phyloP scores from a whole-genome alignment of 1,140 invertebrate species.

The Amyelois transitella region DNA sequence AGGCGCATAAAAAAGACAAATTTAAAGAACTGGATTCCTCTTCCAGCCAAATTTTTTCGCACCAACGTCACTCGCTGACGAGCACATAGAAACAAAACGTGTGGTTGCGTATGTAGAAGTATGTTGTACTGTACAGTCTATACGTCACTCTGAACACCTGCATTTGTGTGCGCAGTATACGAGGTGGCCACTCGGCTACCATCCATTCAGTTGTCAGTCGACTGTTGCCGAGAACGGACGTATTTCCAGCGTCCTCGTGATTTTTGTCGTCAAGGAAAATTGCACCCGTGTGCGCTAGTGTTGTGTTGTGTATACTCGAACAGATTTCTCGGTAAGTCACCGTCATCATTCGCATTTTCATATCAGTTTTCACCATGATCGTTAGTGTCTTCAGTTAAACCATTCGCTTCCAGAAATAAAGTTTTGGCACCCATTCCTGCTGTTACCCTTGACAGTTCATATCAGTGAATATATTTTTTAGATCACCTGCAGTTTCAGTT shows the following conservation, averaged over 20 bases:
- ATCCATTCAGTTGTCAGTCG: slow-evolving; percentile 51
- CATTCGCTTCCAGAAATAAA: slow-evolving; percentile 46
- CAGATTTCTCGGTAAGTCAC: slow-evolving; percentile 42
- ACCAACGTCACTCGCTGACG: neutral
- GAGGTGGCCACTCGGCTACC: neutral
- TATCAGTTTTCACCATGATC: slow-evolving; percentile 34
- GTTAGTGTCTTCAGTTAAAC: slow-evolving; percentile 23
- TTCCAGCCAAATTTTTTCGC: neutral
- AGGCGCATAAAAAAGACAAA: too few species aligned
- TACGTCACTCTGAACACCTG: slow-evolving; percentile 34
- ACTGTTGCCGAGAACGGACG: slow-evolving; percentile 31
- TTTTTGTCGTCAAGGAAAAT: slow-evolving; percentile 18
- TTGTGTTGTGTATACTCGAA: slow-evolving; percentile 42
- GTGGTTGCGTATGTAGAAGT: too few species aligned
- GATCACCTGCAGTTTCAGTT: too few species aligned
- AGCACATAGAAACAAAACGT: neutral
- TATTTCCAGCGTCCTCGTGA: slow-evolving; percentile 18
- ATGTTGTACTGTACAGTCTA: too few species aligned
- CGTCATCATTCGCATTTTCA: slow-evolving; percentile 4
- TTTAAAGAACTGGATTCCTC: too few species aligned
- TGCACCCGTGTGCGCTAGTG: slow-evolving; percentile 29
- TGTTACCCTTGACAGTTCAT: slow-evolving; percentile 4
- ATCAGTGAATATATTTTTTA: neutral
- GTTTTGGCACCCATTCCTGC: slow-evolving; percentile 3
- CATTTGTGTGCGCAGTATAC: slow-evolving; percentile 19